phyloP scores from a whole-genome alignment of 2,888 invertebrate genomes.

The Pristionchus arcanus region DNA sequence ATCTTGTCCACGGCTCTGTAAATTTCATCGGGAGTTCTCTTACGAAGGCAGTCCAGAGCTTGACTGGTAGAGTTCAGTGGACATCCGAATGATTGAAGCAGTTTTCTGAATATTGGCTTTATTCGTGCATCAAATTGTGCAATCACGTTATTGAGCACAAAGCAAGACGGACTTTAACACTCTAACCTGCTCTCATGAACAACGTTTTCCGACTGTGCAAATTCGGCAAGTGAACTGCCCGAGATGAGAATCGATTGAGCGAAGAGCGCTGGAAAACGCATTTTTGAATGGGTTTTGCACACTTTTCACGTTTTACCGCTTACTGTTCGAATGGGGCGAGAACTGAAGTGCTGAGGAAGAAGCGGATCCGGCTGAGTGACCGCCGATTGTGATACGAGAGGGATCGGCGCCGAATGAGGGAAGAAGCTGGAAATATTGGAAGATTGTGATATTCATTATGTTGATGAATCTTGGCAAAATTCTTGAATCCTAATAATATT shows the following conservation, averaged over 20 bases:
- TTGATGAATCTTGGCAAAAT: too few relatives aligned
- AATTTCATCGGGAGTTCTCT: conserved; percentile 64
- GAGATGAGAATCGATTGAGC: conserved; percentile 68
- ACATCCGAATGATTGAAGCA: conserved; percentile 55
- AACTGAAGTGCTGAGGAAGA: conserved; percentile 66
- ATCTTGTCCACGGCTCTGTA: conserved; percentile 68
- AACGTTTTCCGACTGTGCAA: conserved; percentile 62
- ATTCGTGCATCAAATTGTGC: too few relatives aligned
- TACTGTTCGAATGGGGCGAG: conserved; percentile 69
- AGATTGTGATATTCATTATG: too few relatives aligned
- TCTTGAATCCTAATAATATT: not conserved
- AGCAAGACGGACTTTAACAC: too few relatives aligned
- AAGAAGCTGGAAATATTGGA: conserved; percentile 57
- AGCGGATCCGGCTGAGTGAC: conserved; percentile 68
- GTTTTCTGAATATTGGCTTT: not conserved
- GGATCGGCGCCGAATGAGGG: conserved; percentile 70
- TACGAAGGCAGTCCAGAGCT: conserved; percentile 67
- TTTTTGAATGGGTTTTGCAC: too few relatives aligned
- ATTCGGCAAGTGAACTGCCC: conserved; percentile 69
- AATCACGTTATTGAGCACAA: too few relatives aligned
- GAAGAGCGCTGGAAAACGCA: conserved; percentile 68
- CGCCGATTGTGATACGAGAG: conserved; percentile 65
- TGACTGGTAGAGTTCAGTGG: conserved; percentile 49
- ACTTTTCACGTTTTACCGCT: too few relatives aligned
- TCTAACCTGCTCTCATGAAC: conserved; percentile 1